These are phyloP conservation scores for Lamprotornis superbus DNA, from an alignment of 2,113 vertebrate species.

Conservation along the genomic window DNA sequence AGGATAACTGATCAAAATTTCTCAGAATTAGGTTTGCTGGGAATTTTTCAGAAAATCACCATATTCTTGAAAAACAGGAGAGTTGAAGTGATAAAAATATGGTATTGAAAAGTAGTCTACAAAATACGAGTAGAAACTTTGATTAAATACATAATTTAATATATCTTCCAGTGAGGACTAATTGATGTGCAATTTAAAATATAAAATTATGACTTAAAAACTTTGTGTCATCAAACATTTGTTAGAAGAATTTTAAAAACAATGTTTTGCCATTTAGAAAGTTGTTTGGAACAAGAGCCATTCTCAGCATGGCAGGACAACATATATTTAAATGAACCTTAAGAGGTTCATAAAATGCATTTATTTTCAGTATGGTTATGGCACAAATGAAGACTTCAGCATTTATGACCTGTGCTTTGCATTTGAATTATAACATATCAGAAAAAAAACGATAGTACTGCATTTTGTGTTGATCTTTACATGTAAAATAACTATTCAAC, in stretches of 20 bases:
- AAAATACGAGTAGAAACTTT: background rate
- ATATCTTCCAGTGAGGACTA: background rate
- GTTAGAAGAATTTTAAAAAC: background rate
- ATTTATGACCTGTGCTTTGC: background rate
- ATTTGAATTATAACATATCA: background rate
- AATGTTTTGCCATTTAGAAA: background rate
- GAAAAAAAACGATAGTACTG: rapidly evolving
- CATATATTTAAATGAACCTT: background rate
- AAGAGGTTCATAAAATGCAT: background rate
- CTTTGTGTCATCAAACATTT: background rate
- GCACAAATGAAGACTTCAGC: background rate
- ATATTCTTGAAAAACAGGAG: background rate
- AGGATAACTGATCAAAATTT: background rate
- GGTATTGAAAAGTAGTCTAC: background rate
- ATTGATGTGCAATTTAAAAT: background rate
- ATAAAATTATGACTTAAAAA: background rate
- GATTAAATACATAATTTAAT: background rate
- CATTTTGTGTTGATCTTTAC: background rate
- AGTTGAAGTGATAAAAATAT: background rate
- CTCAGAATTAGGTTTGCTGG: background rate
- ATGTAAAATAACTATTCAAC: background rate
- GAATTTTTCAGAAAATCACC: background rate
- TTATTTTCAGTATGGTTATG: background rate
- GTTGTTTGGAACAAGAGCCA: rapidly evolving
- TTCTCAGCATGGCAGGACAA: background rate